phyloP scores from a whole-genome alignment of 2,888 invertebrate species.

The Didymodactylos carnosus region DNA sequence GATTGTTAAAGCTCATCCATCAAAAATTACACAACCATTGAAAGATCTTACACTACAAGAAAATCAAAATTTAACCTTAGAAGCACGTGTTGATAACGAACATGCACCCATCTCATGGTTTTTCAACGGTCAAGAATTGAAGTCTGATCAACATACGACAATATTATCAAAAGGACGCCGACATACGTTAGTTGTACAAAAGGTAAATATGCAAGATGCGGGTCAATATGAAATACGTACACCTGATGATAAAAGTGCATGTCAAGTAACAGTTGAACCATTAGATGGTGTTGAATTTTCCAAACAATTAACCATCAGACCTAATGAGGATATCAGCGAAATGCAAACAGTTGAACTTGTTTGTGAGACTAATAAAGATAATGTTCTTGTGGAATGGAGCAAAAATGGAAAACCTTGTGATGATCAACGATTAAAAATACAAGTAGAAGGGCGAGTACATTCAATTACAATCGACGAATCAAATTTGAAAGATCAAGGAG shows the following conservation, averaged over 20 bases:
- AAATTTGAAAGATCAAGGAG: neutral
- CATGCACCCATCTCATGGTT: neutral
- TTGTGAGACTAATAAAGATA: neutral
- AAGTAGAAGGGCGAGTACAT: neutral
- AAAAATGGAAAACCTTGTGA: neutral
- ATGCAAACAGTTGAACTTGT: neutral
- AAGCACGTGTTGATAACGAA: neutral
- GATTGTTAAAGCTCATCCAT: neutral
- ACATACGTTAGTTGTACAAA: neutral
- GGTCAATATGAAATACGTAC: neutral
- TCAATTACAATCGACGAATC: neutral
- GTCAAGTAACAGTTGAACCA: neutral
- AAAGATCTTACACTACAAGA: neutral
- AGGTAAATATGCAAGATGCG: neutral
- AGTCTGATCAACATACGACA: neutral
- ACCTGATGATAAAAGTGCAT: neutral
- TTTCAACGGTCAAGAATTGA: neutral
- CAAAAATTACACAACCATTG: neutral
- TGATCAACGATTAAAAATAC: neutral
- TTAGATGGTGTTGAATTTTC: neutral
- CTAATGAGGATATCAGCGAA: neutral
- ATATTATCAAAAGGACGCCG: neutral
- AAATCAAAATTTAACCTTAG: neutral
- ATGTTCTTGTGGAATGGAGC: neutral
- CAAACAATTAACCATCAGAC: neutral